Evolutionary conservation across 2,113 vertebrate species (phyloP), one percentile per base, ranked within the genome.

Genomic region (Channa maculata): DNA sequence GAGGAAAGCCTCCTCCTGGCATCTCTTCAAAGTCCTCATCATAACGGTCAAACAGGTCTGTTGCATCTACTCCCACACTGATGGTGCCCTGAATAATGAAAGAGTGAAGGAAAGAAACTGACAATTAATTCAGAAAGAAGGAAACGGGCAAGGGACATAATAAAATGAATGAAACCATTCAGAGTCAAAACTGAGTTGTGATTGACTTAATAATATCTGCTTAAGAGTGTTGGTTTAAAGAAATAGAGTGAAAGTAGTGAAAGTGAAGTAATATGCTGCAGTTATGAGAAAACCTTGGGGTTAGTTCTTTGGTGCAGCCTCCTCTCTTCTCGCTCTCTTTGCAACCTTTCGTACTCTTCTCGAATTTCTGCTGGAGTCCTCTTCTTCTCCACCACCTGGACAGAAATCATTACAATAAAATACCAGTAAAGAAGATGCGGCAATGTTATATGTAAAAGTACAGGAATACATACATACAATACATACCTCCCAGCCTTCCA

Each of bases 401-500:
- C 43, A 61, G 5, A 2, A 41, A 70, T 51, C 46, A 72, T 15
- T 24, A 39, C 5, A 62, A 69, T 41, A n/a, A 46, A 5, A 44
- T 41, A 57, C 13, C 13, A 8, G 11, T 34, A 24, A 65, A 15
- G 14, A 34, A 59, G 39, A 60, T 14, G n/a, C 1, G 24, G 24
- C 24, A 24, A 24, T 24, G 24, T 24, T 24, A 24, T 24, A 24
- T 24, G 24, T 24, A 24, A 24, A 24, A 24, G 24, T 24, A 24
- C 24, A 24, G 24, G 24, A 24, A 24, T 24, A 24, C 24, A 24
- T 24, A 24, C 24, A 24, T 24, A 24, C 24, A 24, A 49, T 70
- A 90, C 94, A 93, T 92, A 99, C 97, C 96, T 99, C 97, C 98
- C 97, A 99, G 88, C 97, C 98, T 94, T 99, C 98, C 94, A 99